Evolutionary conservation across 2,113 vertebrate species (phyloP), one percentile per base, ranked within the genome.

Genomic region (Gadus macrocephalus): DNA sequence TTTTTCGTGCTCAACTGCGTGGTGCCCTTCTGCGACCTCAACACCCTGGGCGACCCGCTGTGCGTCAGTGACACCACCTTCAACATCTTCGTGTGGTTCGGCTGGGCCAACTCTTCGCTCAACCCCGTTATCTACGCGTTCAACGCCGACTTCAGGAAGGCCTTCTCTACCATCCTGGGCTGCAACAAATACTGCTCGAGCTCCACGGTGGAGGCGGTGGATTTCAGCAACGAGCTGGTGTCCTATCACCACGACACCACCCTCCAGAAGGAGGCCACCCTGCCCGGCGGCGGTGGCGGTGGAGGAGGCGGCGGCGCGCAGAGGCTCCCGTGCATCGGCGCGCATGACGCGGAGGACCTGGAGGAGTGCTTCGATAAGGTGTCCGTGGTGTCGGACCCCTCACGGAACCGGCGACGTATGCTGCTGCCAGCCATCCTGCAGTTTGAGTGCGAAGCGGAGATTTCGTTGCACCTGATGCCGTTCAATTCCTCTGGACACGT

Each of bases 1-100:
- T 95, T 95, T 22, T 95, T 95, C 74, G 85, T 95, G 7, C 88
- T 95, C 31, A 95, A 92, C 79, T 95, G 93, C 60, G 84, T 94
- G 82, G 83, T 94, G 22, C 93, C 94, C 1, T 94, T 95, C 84
- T 95, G 93, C 55, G 85, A 82, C 15, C 31, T 42, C 27, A 78
- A 81, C 38, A 20, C 53, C 9, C 68, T 68, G 5, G 78, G 81
- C 2, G 82, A 66, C 4, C 71, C 81, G 0, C 78, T 81, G 38
- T 95, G 93, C 1, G 67, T 95, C 62, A 83, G 89, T 83, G 89
- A 92, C 78, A 92, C 90, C 25, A 91, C 90, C 22, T 94, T 95
- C 83, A 93, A 88, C 6, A 75, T 94, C 81, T 95, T 94, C 5
- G 91, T 92, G 31, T 95, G 93, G 93, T 92, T 93, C 77, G 93